These are phyloP conservation scores for Eulemur coronatus DNA, from an alignment of 2,797 vertebrate genomes.

Conservation along the genomic window DNA sequence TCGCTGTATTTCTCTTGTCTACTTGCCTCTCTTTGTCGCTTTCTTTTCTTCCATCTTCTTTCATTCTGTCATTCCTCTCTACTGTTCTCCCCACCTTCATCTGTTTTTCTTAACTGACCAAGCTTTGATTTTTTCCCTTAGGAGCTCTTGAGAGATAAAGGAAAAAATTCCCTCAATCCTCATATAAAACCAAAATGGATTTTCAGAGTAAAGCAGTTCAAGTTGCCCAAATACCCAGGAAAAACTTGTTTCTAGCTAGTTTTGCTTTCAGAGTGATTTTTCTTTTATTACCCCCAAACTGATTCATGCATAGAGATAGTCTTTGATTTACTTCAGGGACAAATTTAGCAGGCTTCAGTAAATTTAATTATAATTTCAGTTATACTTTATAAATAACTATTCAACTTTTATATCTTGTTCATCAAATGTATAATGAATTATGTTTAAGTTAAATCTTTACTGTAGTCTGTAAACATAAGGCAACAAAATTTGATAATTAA, in stretches of 20 bases:
- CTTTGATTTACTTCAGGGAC: neutral
- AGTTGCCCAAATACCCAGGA: neutral
- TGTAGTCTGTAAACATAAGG: neutral
- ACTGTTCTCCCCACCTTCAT: neutral
- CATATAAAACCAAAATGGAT: neutral
- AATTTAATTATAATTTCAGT: slow-evolving; percentile 21
- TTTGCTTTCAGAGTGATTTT: slow-evolving; percentile 29
- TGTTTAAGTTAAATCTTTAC: slow-evolving; percentile 10
- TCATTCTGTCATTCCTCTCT: neutral
- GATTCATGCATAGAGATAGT: neutral
- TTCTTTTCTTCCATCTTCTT: neutral
- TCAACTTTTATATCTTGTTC: slow-evolving; percentile 13
- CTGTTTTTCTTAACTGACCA: neutral
- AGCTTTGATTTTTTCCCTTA: neutral
- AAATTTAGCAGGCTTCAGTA: neutral
- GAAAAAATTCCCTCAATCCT: neutral
- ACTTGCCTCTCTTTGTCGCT: neutral
- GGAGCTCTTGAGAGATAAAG: neutral
- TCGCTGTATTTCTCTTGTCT: neutral
- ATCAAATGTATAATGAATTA: neutral
- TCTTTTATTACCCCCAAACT: neutral
- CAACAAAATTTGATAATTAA: slow-evolving; percentile 20
- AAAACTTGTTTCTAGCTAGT: slow-evolving; percentile 31
- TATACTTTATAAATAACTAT: neutral
- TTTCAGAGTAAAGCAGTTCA: slow-evolving; percentile 6